Conservation (phyloP, 2,797 vertebrate species). For the Smutsia temminckii region DNA sequence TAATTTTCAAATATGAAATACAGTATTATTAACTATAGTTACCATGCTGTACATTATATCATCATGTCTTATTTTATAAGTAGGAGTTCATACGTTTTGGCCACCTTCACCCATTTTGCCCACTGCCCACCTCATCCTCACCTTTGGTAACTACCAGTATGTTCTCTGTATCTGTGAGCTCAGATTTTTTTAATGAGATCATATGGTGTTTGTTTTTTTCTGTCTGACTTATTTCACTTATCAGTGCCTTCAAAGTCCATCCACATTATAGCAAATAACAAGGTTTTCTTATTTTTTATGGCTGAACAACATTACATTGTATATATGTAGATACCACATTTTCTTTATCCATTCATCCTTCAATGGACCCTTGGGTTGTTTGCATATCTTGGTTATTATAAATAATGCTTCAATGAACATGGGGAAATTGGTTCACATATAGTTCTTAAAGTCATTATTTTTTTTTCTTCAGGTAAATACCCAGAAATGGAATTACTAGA, state of each 20-base stretch:
- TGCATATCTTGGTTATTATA: neutral
- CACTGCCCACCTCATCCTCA: neutral
- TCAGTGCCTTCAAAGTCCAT: neutral
- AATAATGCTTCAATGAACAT: neutral
- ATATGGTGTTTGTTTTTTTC: neutral
- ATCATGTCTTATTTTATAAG: neutral
- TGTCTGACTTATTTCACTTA: neutral
- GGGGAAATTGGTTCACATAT: neutral
- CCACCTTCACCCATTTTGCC: neutral
- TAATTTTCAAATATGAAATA: neutral
- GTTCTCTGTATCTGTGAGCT: neutral
- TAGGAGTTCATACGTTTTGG: neutral
- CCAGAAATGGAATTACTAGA: neutral
- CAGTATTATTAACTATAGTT: neutral
- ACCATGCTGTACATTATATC: neutral
- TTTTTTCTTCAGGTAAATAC: neutral
- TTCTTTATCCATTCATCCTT: neutral
- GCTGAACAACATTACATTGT: too few species aligned
- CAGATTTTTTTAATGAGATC: neutral
- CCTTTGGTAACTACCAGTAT: neutral
- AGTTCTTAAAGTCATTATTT: neutral
- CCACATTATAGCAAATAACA: neutral
- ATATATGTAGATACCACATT: neutral
- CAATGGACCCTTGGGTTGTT: neutral
- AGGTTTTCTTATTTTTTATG: neutral